Base-by-base conservation (phyloP, 2,797 vertebrate species). In the Coracias cyanogaster region DNA sequence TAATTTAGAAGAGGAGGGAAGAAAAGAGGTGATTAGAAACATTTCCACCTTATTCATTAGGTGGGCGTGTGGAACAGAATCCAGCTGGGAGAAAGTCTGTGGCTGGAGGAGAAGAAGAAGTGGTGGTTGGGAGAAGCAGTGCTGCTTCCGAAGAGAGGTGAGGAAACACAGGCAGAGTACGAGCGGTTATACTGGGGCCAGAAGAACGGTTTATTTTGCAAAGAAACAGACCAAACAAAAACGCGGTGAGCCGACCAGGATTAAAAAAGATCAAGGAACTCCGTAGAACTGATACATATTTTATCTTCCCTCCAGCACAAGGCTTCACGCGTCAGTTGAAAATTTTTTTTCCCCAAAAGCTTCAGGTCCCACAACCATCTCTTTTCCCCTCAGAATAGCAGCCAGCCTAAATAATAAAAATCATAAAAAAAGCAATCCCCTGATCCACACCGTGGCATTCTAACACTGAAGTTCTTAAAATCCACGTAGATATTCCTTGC, bases 401-500 rank as follows among this genome's bases (percentile, higher is more conserved):
- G 26, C 10, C 8, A n/a, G 66, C 35, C n/a, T 82, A 22, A 54
- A 46, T 58, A 52, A 78, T 62, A 66, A 39, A 48, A 86, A 15
- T 11, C 29, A 13, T 21, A 15, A 19, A 24, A 70, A 79, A 16
- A 58, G 33, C 11, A 69, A 72, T 24, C 0, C 31, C n/a, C 6
- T 19, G 29, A 25, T 37, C 26, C 12, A 6, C 22, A 19, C 26
- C 5, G 0, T 20, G 76, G 33, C 26, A 24, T 16, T 57, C 22
- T 18, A 22, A 18, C 51, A 29, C 10, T 35, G 5, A 20, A 25
- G 12, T 65, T 49, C 39, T 49, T 45, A n/a, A 65, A 49, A 33
- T 26, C 43, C 22, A 5, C 1, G 1, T 31, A 7, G 6, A 0
- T 58, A 7, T 46, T 41, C 9, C 25, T 17, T 26, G 25, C 12